Base-by-base conservation (phyloP, 2,888 invertebrate species). In the Uloborus plumipes region DNA sequence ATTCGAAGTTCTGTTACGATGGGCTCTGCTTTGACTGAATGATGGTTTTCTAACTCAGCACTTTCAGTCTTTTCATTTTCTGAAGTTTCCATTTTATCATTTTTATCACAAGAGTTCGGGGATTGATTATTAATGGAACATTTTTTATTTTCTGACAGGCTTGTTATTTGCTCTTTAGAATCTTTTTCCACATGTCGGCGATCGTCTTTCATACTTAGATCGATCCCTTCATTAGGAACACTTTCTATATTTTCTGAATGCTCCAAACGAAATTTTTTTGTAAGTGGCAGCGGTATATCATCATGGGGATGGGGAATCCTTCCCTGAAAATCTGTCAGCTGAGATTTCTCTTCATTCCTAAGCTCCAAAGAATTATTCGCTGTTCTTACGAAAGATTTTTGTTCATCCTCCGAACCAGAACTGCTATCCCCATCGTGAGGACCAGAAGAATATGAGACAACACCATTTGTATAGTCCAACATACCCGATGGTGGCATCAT, bases 121-220 rank as follows among this genome's bases (percentile, higher is more conserved):
- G 22, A 18, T 47, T 18, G 18, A n/a, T 16, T 13, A 64, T 47
- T 9, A 59, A 7, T 59, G 26, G 31, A 16, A 62, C 15, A 31
- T 62, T 62, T 62, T 2, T 62, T 26, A 64, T 11, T 18, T 47
- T 64, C 47, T 47, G 47, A 64, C n/a, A 64, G 4, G 49, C 18
- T 39, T 31, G 61, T 31, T 15, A n/a, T 20, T 18, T 64, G 16
- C 49, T 64, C 49, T 22, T 16, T 16, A 16, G 18, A 2, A 50
- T 59, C 31, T 39, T 59, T 72, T 39, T 72, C 72, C 16, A 31
- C 4, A n/a, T 18, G n/a, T n/a, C 66, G 61, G 14, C 71, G 89
- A 78, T 93, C 93, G 85, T 93, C 92, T 87, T 92, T 93, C 87
- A 93, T 93, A 2, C 85, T 78, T 82, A 92, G 91, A 87, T 92